Conservation (phyloP, 2,797 vertebrate species). For the Mormyrops boulengeri region DNA sequence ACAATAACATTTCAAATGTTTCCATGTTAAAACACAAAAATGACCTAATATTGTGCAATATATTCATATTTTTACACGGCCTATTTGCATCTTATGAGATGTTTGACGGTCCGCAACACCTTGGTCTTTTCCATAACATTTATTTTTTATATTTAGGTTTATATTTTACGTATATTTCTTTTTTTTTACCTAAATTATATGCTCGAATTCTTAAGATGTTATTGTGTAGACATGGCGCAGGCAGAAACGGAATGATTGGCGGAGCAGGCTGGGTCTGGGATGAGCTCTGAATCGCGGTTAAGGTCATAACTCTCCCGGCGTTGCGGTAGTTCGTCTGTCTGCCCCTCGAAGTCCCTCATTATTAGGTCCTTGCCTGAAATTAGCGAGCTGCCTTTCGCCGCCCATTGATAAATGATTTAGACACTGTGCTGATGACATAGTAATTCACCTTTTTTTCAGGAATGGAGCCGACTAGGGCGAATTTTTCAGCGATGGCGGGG, state of each 20-base stretch:
- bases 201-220: background rate
- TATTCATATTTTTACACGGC: background rate
- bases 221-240: background rate
- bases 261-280: background rate
- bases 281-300: constrained; percentile 2
- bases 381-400: constrained; percentile 25
- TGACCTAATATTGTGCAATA: background rate
- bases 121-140: background rate
- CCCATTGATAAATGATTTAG: constrained; percentile 37
- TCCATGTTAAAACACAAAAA: background rate
- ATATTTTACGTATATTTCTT: background rate
- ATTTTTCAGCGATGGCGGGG: background rate
- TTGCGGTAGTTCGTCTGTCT: constrained; percentile 9
- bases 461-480: constrained; percentile 29
- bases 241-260: background rate
- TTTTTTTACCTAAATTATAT: background rate
- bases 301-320: constrained; percentile 4
- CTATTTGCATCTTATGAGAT: background rate
- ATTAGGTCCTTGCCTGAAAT: constrained; percentile 18
- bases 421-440: constrained; percentile 28
- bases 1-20: background rate
- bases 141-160: background rate
- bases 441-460: constrained; percentile 35
- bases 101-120: background rate
- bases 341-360: constrained; percentile 13